Base-by-base conservation (phyloP, 2,888 invertebrate species). In the Helobdella robusta region DNA sequence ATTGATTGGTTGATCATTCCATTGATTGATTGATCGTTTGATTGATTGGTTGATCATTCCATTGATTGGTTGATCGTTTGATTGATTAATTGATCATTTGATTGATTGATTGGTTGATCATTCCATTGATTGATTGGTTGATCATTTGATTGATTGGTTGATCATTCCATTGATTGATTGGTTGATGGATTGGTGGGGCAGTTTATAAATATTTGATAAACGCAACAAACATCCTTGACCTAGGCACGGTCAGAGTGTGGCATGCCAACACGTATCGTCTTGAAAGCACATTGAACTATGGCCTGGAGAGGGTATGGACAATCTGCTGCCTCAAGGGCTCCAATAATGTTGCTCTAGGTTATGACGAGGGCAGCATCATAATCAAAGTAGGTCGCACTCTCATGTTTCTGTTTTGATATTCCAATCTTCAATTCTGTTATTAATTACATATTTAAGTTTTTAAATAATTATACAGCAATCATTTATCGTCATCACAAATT, bases 271-370 rank as follows among this genome's bases (percentile, higher is more conserved):
- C 98, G 0, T 95, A 98, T 81, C 46, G 95, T 54, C 82, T 97
- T 59, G 97, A 99, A 81, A 91, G 90, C 25, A 93, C 94, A 0
- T 82, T 98, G 23, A 98, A 97, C 80, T 99, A 98, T 79, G 97
- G 97, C 0, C 87, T 98, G 75, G 98, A 99, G 78, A 83, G 98
- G 67, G 94, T 95, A 0, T 98, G 98, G 98, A 89, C 95, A 0
- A 92, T 98, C 74, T 86, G 89, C 1, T 89, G 90, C 68, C 85
- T 91, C 84, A 87, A 88, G 73, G 93, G 94, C 11, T 92, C 92
- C 0, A 97, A 97, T 78, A 92, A 92, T 80, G 91, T 99, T 0
- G 93, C 93, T 2, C 84, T 99, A 64, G 90, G 97, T n/a, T 94
- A 92, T 76, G 93, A 94, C 77, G 92, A 93, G 77, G 93, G 93